Conservation (phyloP, 2,888 invertebrate genomes). For the Drymonia ruficornis region DNA sequence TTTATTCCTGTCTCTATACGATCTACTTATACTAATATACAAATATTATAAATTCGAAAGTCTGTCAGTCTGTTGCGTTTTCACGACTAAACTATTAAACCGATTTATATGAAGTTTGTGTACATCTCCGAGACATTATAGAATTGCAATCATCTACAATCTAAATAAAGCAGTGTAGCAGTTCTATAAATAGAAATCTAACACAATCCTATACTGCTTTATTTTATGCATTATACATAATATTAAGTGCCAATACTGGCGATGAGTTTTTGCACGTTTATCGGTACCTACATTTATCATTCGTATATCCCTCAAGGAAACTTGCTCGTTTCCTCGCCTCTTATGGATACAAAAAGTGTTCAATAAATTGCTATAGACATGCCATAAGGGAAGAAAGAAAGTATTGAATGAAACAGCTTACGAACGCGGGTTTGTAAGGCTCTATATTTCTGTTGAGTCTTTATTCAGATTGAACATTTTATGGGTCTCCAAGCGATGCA, state of each 20-base stretch:
- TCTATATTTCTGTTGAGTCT: background rate
- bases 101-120: too few relatives aligned
- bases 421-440: background rate
- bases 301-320: background rate
- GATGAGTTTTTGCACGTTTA: constrained; percentile 1
- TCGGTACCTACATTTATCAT: constrained; percentile 6
- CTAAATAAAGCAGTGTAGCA: too few relatives aligned
- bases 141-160: too few relatives aligned
- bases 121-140: too few relatives aligned
- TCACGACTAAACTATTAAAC: too few relatives aligned
- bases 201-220: background rate
- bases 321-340: background rate
- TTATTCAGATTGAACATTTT: background rate
- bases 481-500: too few relatives aligned
- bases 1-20: too few relatives aligned
- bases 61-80: too few relatives aligned
- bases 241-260: background rate
- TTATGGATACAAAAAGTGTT: background rate
- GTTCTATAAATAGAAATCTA: background rate
- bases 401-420: background rate
- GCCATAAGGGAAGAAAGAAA: background rate
- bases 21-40: too few relatives aligned
- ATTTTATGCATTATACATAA: background rate
- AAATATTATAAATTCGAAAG: too few relatives aligned
- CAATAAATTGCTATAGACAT: background rate